Percentiles rank a stretch among this genome's conserved stretches.
phyloP scores from a whole-genome alignment of 2,113 vertebrate genomes.

The Phylloscopus trochiloides region DNA sequence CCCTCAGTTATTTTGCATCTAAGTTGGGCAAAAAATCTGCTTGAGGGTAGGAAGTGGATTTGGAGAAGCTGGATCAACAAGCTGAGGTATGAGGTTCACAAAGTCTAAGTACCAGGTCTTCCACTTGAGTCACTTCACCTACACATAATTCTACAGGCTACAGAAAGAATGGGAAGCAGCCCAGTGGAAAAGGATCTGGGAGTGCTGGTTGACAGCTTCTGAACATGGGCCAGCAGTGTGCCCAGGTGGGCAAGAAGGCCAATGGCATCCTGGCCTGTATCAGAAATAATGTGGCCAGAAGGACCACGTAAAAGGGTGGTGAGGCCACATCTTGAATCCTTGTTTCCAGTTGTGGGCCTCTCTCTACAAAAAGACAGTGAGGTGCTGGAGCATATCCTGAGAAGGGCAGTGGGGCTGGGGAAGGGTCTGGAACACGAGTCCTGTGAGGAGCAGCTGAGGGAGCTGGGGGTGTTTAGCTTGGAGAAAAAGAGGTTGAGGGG shows the following conservation, averaged over 20 bases:
- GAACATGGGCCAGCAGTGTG: accelerated
- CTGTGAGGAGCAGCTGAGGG: background rate
- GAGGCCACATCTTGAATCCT: background rate
- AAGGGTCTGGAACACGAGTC: background rate
- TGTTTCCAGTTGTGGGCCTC: background rate
- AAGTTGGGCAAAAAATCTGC: background rate
- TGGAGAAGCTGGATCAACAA: accelerated
- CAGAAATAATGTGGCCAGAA: background rate
- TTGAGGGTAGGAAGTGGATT: background rate
- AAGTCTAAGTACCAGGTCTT: too few species aligned
- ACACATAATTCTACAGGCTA: background rate
- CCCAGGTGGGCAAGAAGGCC: background rate
- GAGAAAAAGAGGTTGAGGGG: background rate
- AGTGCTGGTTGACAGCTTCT: background rate
- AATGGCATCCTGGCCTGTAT: background rate
- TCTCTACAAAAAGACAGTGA: background rate
- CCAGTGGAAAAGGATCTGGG: background rate
- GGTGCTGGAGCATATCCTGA: background rate
- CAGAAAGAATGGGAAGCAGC: background rate
- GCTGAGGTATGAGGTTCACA: background rate
- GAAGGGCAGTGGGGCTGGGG: background rate
- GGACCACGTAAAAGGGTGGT: background rate
- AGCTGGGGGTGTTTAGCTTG: background rate
- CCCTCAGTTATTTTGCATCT: background rate
- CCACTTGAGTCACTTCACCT: background rate